Evolutionary conservation across 2,888 invertebrate genomes (phyloP), one percentile per base, ranked within the genome.

Genomic region (Scrobipalpa costella): DNA sequence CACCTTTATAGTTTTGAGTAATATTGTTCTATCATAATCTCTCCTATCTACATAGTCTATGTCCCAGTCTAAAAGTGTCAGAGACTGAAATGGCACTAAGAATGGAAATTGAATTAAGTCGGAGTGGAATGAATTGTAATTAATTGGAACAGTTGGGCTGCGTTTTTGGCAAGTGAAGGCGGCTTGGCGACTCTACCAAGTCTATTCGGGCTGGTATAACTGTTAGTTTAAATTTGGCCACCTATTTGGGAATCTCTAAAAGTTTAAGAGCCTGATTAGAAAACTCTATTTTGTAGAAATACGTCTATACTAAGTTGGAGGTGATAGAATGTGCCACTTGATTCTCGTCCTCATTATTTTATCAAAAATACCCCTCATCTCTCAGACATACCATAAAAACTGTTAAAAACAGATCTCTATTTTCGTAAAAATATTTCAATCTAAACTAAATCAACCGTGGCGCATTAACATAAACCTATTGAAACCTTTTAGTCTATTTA

Each of bases 121-220:
- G 50, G 21, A 21, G 50, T 21, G 13, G 21, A 52, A 52, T 52
- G 50, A 52, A 52, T 52, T 52, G 50, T 52, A 52, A 52, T 52
- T 52, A 52, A 52, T 44, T 44, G 50, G 21, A 52, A 13, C 50
- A 19, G 50, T 50, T 8, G 9, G 21, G 13, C 50, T 52, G 50
- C 50, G 50, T 52, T 52, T 52, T 52, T 52, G 50, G 50, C 50
- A 52, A 21, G 21, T 13, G 50, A 27, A n/a, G 21, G 21, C 50
- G 50, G 21, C 9, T 21, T 21, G 50, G 13, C 11, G 21, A 52
- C 9, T 49, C 15, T 17, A 17, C 15, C 19, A 49, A 21, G 50
- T 27, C 21, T 19, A n/a, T 38, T 38, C 7, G 44, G 5, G 7
- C 15, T 15, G 13, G 40, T 27, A 27, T 3, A 27, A 27, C 5